These are phyloP conservation scores for Heliconius nattereri DNA, from an alignment of 1,140 invertebrate genomes.

Conservation along the genomic window DNA sequence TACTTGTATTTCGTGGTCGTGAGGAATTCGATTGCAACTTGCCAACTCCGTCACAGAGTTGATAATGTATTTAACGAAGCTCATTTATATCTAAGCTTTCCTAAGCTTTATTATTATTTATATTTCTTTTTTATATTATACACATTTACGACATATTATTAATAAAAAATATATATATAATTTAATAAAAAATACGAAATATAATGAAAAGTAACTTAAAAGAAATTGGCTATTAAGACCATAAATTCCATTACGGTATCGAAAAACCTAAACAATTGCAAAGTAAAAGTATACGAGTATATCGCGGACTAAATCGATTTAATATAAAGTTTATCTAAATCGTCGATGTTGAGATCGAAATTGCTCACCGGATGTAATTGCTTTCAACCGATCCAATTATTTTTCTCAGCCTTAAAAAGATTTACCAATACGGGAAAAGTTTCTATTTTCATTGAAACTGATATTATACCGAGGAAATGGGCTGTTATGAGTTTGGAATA, in stretches of 20 bases:
- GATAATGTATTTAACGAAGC: slow-evolving; percentile 14
- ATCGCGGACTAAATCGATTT: slow-evolving; percentile 59
- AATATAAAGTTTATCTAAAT: slow-evolving; percentile 71
- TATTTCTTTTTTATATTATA: too few relatives aligned
- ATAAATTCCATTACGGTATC: background rate
- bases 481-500: slow-evolving; percentile 36
- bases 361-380: slow-evolving; percentile 73
- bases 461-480: slow-evolving; percentile 58
- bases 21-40: slow-evolving; percentile 19
- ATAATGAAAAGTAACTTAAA: background rate
- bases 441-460: slow-evolving; percentile 64
- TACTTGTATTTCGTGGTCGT: slow-evolving; percentile 25
- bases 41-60: slow-evolving; percentile 22
- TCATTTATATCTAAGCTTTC: slow-evolving; percentile 21
- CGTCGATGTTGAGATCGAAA: slow-evolving; percentile 68
- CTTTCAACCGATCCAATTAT: slow-evolving; percentile 75
- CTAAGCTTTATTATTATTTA: slow-evolving; percentile 10
- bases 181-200: too few relatives aligned
- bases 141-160: too few relatives aligned
- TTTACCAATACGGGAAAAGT: slow-evolving; percentile 65
- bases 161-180: too few relatives aligned
- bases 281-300: slow-evolving; percentile 41
- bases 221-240: background rate
- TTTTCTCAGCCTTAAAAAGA: slow-evolving; percentile 72
- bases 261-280: slow-evolving; percentile 37